phyloP scores from a whole-genome alignment of 2,888 invertebrate species.

The Thera obeliscata region DNA sequence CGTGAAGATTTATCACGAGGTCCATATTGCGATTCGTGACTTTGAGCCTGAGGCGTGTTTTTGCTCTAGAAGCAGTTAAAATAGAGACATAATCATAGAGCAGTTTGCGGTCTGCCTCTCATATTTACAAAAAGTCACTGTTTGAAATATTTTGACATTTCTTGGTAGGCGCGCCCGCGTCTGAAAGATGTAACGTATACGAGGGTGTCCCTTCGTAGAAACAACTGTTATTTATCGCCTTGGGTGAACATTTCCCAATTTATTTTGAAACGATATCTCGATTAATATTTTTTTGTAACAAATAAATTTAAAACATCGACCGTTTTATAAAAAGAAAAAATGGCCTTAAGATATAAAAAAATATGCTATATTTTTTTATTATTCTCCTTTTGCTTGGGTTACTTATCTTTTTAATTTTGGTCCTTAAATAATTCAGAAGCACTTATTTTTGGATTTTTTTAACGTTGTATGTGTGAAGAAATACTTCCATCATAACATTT shows the following conservation, averaged over 20 bases:
- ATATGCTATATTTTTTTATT: too few species aligned
- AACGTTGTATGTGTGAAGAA: too few species aligned
- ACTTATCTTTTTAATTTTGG: too few species aligned
- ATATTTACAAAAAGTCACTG: conserved; percentile 61
- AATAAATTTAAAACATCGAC: neutral
- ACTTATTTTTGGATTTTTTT: too few species aligned
- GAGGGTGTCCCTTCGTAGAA: conserved; percentile 70
- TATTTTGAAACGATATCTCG: conserved; percentile 22
- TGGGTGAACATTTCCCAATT: conserved; percentile 15
- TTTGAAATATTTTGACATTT: conserved; percentile 82
- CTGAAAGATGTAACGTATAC: conserved; percentile 42
- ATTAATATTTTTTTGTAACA: conserved; percentile 5
- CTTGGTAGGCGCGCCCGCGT: conserved; percentile 63
- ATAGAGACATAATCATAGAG: conserved; percentile 70
- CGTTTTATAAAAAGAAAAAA: too few species aligned
- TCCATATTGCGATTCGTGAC: conserved; percentile 74
- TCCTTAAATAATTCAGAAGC: too few species aligned
- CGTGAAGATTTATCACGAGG: conserved; percentile 79
- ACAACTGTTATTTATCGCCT: conserved; percentile 56
- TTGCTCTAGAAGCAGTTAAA: conserved; percentile 66
- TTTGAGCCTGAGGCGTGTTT: conserved; percentile 63
- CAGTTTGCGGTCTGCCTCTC: conserved; percentile 65
- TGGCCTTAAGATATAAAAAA: too few species aligned
- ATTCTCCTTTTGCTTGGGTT: too few species aligned
- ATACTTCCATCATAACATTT: too few species aligned